phyloP scores from a whole-genome alignment of 2,113 vertebrate genomes.

The Paedocypris sp. region DNA sequence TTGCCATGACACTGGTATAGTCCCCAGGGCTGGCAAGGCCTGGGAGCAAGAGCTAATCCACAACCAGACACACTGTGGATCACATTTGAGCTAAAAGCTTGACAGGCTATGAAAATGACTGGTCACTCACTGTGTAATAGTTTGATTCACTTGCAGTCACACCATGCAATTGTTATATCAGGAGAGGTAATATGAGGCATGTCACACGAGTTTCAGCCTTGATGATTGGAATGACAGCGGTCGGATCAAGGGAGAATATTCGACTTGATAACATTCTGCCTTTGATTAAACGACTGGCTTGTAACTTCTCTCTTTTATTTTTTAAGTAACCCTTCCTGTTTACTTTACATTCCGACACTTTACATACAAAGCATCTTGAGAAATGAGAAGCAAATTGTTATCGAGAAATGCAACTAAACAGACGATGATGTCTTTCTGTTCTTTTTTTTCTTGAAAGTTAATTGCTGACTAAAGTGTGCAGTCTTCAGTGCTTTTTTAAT shows the following conservation, averaged over 20 bases:
- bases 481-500: too few species aligned
- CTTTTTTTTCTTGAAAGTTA: too few species aligned
- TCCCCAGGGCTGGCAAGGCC: slow-evolving; percentile 1
- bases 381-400: too few species aligned
- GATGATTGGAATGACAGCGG: not conserved
- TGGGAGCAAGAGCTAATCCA: not conserved
- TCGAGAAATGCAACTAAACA: too few species aligned
- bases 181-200: not conserved
- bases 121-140: not conserved
- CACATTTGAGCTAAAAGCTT: not conserved
- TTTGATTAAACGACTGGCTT: slow-evolving; percentile 17
- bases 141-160: not conserved
- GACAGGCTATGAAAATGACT: not conserved
- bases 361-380: too few species aligned
- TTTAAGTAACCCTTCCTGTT: not conserved
- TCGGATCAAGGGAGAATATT: slow-evolving; percentile 25
- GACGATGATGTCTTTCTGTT: too few species aligned
- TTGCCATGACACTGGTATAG: not conserved
- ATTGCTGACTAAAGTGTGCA: too few species aligned
- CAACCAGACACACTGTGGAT: not conserved
- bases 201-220: not conserved
- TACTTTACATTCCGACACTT: too few species aligned
- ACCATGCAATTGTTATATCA: not conserved
- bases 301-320: slow-evolving; percentile 10
- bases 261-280: not conserved